Conservation (phyloP, 2,888 invertebrate genomes). For the Theretra japonica region DNA sequence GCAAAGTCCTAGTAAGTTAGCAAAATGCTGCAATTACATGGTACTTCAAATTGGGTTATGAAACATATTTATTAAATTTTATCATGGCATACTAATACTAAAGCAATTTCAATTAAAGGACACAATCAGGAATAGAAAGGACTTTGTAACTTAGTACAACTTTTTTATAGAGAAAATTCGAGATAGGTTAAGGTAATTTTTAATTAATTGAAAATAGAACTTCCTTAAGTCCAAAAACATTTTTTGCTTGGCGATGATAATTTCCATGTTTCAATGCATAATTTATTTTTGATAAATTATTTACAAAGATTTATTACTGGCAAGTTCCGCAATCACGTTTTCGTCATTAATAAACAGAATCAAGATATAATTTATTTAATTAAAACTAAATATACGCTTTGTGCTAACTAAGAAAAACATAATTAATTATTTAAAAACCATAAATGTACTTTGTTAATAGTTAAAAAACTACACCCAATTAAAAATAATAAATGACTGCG, state of each 20-base stretch:
- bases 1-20: no score
- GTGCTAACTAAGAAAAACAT: constrained; percentile 17
- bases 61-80: no score
- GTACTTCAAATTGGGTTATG: no score
- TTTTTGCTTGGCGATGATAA: background rate
- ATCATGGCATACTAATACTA: no score
- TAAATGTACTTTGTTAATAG: constrained; percentile 17
- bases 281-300: background rate
- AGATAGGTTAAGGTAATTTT: no score
- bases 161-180: no score
- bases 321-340: background rate
- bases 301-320: background rate
- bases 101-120: no score
- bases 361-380: constrained; percentile 6
- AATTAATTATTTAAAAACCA: constrained; percentile 16
- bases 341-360: background rate
- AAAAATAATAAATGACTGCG: constrained; percentile 33
- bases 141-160: no score
- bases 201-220: no score
- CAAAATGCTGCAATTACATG: no score
- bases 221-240: no score
- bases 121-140: no score
- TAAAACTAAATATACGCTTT: constrained; percentile 35
- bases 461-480: constrained; percentile 29
- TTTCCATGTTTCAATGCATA: background rate